phyloP scores from a whole-genome alignment of 2,888 invertebrate genomes.

The Trisateles emortualis region DNA sequence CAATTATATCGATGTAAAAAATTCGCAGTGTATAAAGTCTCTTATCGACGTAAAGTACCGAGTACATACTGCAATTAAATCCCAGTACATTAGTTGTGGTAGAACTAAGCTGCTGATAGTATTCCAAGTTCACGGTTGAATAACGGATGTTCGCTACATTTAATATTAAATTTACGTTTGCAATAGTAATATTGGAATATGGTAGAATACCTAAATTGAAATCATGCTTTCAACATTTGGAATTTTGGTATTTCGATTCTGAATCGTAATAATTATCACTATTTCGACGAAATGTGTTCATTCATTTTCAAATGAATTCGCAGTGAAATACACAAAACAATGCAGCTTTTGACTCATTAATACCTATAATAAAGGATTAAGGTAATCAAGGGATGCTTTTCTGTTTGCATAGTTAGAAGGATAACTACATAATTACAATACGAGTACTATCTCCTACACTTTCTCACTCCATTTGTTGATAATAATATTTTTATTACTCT shows the following conservation, averaged over 20 bases:
- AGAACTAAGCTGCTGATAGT: slow-evolving; percentile 4
- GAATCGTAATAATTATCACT: background rate
- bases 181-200: background rate
- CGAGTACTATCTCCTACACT: too few relatives aligned
- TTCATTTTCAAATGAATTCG: background rate
- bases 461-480: too few relatives aligned
- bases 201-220: background rate
- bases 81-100: slow-evolving; percentile 2
- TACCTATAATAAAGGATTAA: too few relatives aligned
- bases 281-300: too few relatives aligned
- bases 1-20: too few relatives aligned
- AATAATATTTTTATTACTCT: too few relatives aligned
- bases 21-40: too few relatives aligned
- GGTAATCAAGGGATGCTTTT: too few relatives aligned
- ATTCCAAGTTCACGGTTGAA: background rate
- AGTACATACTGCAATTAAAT: slow-evolving; percentile 1
- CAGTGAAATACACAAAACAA: background rate
- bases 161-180: background rate
- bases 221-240: background rate
- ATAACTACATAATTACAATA: too few relatives aligned
- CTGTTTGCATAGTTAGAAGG: too few relatives aligned
- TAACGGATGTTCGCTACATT: background rate
- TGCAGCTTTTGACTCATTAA: background rate
- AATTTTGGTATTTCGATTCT: background rate
- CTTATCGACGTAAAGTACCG: background rate